phyloP scores from a whole-genome alignment of 2,113 vertebrate species.

The Henicopernis longicauda region DNA sequence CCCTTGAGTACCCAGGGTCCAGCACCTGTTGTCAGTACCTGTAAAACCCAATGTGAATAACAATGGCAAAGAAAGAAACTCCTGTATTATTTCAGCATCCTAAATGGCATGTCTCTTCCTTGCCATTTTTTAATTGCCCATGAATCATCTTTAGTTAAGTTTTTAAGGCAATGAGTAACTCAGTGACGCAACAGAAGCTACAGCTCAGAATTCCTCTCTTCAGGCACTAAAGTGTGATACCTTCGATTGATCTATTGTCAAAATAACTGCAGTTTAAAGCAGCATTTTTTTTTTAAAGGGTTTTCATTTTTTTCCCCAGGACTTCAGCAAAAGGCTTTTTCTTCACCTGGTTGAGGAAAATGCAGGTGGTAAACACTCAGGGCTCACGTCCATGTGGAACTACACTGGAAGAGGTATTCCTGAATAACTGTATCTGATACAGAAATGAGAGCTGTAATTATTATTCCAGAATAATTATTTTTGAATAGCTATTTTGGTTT shows the following conservation, averaged over 20 bases:
- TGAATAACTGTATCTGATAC: not conserved
- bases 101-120: not conserved
- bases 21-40: not conserved
- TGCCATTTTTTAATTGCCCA: not conserved
- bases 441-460: not conserved
- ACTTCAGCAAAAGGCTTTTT: not conserved
- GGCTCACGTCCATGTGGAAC: not conserved
- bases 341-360: not conserved
- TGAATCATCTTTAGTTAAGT: conserved; percentile 16
- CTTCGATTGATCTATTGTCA: conserved; percentile 28
- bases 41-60: not conserved
- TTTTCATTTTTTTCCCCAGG: not conserved
- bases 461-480: conserved; percentile 1
- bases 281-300: not conserved
- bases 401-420: not conserved
- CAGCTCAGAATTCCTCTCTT: not conserved
- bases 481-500: not conserved
- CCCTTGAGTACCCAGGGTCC: not conserved
- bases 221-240: not conserved
- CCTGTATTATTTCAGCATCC: not conserved
- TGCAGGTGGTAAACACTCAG: not conserved
- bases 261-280: not conserved
- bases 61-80: not conserved
- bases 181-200: not conserved
- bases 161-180: conserved; percentile 38